phyloP scores from a whole-genome alignment of 2,113 vertebrate species.

The Haplotaxodon microlepis region DNA sequence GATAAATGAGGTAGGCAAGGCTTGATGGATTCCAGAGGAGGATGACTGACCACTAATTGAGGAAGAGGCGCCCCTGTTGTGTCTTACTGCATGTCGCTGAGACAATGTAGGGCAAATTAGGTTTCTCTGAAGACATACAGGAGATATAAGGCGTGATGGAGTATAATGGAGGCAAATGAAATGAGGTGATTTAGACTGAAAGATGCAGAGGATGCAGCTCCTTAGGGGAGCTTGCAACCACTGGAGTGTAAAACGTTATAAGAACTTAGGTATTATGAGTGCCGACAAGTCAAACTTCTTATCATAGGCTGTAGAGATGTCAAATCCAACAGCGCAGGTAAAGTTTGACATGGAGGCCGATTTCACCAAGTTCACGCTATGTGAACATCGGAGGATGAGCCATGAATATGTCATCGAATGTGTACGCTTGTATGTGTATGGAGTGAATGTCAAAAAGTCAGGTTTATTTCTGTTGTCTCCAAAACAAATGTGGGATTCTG shows the following conservation, averaged over 20 bases:
- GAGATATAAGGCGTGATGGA: constrained; percentile 41
- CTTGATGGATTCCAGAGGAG: constrained; percentile 57
- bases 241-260: constrained; percentile 33
- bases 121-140: constrained; percentile 27
- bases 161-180: constrained; percentile 51
- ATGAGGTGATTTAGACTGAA: constrained; percentile 47
- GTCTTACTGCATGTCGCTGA: constrained; percentile 6
- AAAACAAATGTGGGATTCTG: neutral
- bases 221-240: neutral
- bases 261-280: constrained; percentile 32
- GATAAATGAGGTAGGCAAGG: constrained; percentile 42
- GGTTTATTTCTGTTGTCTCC: neutral
- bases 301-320: constrained; percentile 8
- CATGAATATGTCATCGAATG: neutral
- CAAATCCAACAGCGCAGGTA: constrained; percentile 15
- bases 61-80: constrained; percentile 44
- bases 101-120: constrained; percentile 43
- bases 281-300: constrained; percentile 25
- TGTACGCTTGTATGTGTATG: neutral
- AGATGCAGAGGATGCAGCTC: constrained; percentile 33
- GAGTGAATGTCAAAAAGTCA: neutral
- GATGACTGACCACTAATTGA: constrained; percentile 67
- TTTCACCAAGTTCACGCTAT: neutral
- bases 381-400: neutral
- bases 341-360: neutral